A percentile compares a stretch with the other conserved stretches of the same genome.
These are phyloP conservation scores for Drosophila hamatofila DNA, from an alignment of 2,888 invertebrate species.

Conservation along the genomic window DNA sequence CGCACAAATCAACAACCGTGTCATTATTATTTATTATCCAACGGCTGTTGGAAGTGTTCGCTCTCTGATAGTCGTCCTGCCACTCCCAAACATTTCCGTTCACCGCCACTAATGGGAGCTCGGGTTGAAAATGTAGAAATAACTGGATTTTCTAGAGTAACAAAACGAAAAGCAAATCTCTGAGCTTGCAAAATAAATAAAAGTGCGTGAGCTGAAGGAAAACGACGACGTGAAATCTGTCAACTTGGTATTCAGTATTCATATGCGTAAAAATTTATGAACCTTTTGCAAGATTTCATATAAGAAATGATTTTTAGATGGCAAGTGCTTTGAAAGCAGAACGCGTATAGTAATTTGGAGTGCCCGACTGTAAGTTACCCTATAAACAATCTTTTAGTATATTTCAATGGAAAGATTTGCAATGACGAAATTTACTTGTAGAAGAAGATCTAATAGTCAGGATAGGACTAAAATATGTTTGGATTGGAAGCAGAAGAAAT, in stretches of 20 bases:
- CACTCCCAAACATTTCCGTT: conserved; percentile 21
- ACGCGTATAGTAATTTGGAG: neutral
- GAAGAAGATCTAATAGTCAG: too few species aligned
- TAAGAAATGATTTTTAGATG: neutral
- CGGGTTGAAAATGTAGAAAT: conserved; percentile 4
- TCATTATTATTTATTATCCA: neutral
- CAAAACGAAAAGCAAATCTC: neutral
- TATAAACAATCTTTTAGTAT: too few species aligned
- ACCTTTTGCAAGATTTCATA: conserved; percentile 18
- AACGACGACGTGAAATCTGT: conserved; percentile 16
- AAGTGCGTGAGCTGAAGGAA: conserved; percentile 28
- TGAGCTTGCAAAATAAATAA: conserved; percentile 6
- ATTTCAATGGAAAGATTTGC: too few species aligned
- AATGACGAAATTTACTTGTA: too few species aligned
- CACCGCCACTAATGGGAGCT: neutral
- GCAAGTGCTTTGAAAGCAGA: neutral
- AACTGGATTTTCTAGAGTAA: conserved; percentile 16
- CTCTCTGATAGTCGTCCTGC: conserved; percentile 4
- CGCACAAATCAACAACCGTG: conserved; percentile 9
- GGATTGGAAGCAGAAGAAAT: too few species aligned
- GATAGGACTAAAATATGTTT: too few species aligned
- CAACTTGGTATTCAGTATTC: conserved; percentile 10
- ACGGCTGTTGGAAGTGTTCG: neutral
- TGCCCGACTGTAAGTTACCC: neutral
- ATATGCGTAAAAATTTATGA: conserved; percentile 17